These are phyloP conservation scores for Porites divaricata DNA, from an alignment of 92 coral and sea anemone genomes.

Conservation along the genomic window DNA sequence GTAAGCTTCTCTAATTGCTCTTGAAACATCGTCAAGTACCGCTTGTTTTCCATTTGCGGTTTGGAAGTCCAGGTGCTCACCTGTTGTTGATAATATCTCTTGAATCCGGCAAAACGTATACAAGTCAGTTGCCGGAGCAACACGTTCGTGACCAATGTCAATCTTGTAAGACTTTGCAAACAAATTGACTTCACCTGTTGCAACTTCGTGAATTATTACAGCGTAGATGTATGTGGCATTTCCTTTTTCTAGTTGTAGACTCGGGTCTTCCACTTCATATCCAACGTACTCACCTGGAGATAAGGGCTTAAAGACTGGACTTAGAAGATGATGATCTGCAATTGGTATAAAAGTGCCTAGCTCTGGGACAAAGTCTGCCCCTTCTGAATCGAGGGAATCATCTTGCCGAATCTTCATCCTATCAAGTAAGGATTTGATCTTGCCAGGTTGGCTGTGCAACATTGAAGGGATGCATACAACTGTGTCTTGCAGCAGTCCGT, in stretches of 20 bases:
- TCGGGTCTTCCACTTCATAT: constrained; percentile 75
- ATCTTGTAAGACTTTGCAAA: constrained; percentile 50
- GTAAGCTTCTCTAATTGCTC: constrained; percentile 68
- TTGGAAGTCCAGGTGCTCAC: background rate
- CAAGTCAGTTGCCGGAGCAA: constrained; percentile 53
- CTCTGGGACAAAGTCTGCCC: constrained; percentile 27
- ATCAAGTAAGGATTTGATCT: constrained; percentile 47
- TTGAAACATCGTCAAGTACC: constrained; percentile 23
- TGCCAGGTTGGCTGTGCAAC: constrained; percentile 31
- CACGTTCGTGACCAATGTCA: constrained; percentile 49
- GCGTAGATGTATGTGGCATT: constrained; percentile 72
- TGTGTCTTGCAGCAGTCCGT: constrained; percentile 33
- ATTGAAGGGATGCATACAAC: constrained; percentile 50
- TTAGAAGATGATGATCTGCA: constrained; percentile 64
- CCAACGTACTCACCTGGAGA: constrained; percentile 76
- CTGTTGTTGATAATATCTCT: background rate
- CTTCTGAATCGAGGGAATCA: constrained; percentile 14
- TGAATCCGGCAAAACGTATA: constrained; percentile 45
- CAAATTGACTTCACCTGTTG: background rate
- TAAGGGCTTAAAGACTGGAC: constrained; percentile 51
- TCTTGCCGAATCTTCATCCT: constrained; percentile 49
- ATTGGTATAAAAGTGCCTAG: constrained; percentile 60
- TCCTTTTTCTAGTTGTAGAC: constrained; percentile 56
- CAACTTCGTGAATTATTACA: constrained; percentile 54
- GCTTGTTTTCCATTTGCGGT: constrained; percentile 5